These are phyloP conservation scores for Macrosoma leucophasiata DNA, from an alignment of 2,888 invertebrate species.

Conservation along the genomic window DNA sequence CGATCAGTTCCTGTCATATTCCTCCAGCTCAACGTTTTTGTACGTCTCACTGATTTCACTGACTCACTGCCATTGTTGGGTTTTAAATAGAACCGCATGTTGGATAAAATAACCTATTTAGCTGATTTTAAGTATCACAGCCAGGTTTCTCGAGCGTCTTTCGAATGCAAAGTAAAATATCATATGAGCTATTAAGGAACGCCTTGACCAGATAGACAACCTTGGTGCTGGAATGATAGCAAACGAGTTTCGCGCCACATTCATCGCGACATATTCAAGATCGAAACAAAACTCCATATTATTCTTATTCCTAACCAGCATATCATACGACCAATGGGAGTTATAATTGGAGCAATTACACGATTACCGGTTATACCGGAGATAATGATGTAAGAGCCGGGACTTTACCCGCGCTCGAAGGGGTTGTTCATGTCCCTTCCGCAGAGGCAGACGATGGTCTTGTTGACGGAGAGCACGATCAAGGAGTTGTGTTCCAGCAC, in stretches of 20 bases:
- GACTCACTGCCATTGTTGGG: conserved; percentile 42
- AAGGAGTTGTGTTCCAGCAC: conserved; percentile 70
- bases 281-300: conserved; percentile 17
- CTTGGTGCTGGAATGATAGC: conserved; percentile 49
- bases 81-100: conserved; percentile 47
- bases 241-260: conserved; percentile 38
- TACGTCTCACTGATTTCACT: conserved; percentile 43
- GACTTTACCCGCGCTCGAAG: conserved; percentile 74
- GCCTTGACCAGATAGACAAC: conserved; percentile 59
- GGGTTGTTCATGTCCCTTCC: conserved; percentile 65
- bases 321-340: no score
- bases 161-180: conserved; percentile 29
- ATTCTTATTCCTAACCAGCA: no score
- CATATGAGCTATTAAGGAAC: conserved; percentile 44
- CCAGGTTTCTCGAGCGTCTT: no score
- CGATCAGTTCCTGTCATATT: conserved; percentile 46
- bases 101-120: conserved; percentile 34
- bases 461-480: conserved; percentile 70
- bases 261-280: conserved; percentile 11
- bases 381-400: conserved; percentile 35
- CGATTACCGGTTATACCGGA: conserved; percentile 20
- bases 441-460: conserved; percentile 73
- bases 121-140: conserved; percentile 1
- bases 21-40: conserved; percentile 49
- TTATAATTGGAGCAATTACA: no score